These are phyloP conservation scores for Ameiurus melas DNA, from an alignment of 2,113 vertebrate species.

Conservation along the genomic window DNA sequence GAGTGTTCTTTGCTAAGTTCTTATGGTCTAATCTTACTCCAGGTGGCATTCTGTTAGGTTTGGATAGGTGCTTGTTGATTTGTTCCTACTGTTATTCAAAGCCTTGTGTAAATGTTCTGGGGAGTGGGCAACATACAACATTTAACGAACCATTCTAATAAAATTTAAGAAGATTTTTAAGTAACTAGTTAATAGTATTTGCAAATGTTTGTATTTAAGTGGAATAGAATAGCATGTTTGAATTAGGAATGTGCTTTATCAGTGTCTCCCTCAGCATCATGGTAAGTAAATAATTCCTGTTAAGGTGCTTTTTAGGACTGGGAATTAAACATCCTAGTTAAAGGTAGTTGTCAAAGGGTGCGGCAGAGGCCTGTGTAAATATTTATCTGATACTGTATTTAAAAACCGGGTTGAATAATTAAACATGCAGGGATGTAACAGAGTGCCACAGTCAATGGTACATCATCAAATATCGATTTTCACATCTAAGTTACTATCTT, in stretches of 20 bases:
- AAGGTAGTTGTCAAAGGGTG: slow-evolving; percentile 58
- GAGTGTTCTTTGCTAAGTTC: slow-evolving; percentile 46
- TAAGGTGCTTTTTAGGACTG: slow-evolving; percentile 23
- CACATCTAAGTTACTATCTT: background rate
- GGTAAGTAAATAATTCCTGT: slow-evolving; percentile 56
- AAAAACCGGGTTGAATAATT: slow-evolving; percentile 59
- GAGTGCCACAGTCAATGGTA: background rate
- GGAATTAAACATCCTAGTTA: slow-evolving; percentile 65
- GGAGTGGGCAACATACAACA: background rate
- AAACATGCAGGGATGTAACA: slow-evolving; percentile 16
- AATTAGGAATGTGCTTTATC: slow-evolving; percentile 54
- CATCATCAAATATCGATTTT: background rate
- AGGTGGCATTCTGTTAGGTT: slow-evolving; percentile 34
- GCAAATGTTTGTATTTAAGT: slow-evolving; percentile 23
- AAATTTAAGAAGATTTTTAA: background rate
- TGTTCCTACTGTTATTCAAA: background rate
- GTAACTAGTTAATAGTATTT: slow-evolving; percentile 12
- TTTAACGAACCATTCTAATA: background rate
- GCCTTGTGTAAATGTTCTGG: slow-evolving; percentile 11
- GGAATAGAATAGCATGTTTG: slow-evolving; percentile 52
- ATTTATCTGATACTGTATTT: slow-evolving; percentile 68
- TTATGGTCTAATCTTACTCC: slow-evolving; percentile 36
- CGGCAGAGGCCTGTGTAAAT: slow-evolving; percentile 62
- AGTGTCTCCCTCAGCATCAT: slow-evolving; percentile 25
- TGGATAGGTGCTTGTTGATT: slow-evolving; percentile 6